Evolutionary conservation across 2,888 invertebrate genomes (phyloP), one percentile per base, ranked within the genome.

Genomic region (Laspeyria flexula): DNA sequence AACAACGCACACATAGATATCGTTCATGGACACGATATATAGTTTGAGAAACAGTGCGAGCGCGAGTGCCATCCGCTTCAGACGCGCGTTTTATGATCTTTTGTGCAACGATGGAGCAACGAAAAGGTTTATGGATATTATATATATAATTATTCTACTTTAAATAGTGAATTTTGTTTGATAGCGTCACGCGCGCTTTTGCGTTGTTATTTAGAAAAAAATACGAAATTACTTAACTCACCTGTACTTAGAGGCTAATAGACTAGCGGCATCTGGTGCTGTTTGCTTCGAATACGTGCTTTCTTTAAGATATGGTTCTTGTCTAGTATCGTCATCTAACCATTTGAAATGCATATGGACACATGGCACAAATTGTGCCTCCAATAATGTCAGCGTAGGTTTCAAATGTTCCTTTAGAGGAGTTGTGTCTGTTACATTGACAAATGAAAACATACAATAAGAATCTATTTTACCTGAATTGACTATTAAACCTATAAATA

Each of bases 391-490:
- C 64, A 92, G 91, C 45, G 93, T 88, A 5, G 93, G 85, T 34
- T 94, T 88, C 34, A 98, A 86, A 55, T 95, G 88, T 62, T 93
- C 93, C 82, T 96, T 97, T 7, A 97, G 95, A n/a, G 98, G 98
- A 11, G 97, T 95, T 29, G 96, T 95, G 90, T 96, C 97, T 97
- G 83, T 34, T 13, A 13, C 3, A 15, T 13, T 13, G 12, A 13
- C 1, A 31, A 15, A 31, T 11, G 7, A 30, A 30, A 11, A 25
- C 25, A 25, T 25, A 27, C 11, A 30, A 11, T 12, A 10, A 27
- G 1, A 27, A 27, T n/a, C n/a, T 29, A 29, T 29, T 29, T 29
- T 25, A 25, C 21, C 11, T 21, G 18, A 2, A 21, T 21, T 21
- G 4, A 33, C 9, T 33, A 33, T 9, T 15, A 7, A 15, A 33